phyloP scores from a whole-genome alignment of 2,888 invertebrate species.

The Protodeltote pygarga region DNA sequence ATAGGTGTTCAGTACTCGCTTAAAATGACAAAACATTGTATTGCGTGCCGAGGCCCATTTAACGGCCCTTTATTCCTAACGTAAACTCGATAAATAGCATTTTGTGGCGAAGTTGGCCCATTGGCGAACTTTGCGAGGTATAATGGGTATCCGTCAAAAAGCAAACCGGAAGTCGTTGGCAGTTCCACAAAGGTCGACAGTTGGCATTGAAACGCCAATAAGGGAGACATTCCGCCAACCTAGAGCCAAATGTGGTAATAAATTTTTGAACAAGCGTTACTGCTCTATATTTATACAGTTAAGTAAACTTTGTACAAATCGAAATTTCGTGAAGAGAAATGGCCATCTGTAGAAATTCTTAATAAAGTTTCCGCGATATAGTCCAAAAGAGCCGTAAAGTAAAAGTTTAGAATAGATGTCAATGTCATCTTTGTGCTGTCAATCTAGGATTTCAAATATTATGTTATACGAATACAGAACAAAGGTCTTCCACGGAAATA shows the following conservation, averaged over 20 bases:
- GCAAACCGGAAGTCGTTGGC: slow-evolving; percentile 59
- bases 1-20: slow-evolving; percentile 51
- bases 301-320: slow-evolving; percentile 22
- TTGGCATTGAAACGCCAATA: slow-evolving; percentile 64
- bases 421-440: background rate
- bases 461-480: slow-evolving; percentile 32
- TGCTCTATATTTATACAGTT: slow-evolving; percentile 31
- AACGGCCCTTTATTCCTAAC: slow-evolving; percentile 44
- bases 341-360: slow-evolving; percentile 4
- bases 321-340: slow-evolving; percentile 26
- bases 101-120: slow-evolving; percentile 41
- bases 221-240: slow-evolving; percentile 53
- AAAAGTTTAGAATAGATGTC: slow-evolving; percentile 6
- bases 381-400: slow-evolving; percentile 12
- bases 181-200: slow-evolving; percentile 59
- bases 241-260: slow-evolving; percentile 67
- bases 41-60: slow-evolving; percentile 58
- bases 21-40: slow-evolving; percentile 54
- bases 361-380: background rate
- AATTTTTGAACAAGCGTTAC: slow-evolving; percentile 47
- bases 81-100: slow-evolving; percentile 53
- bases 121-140: slow-evolving; percentile 36
- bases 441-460: slow-evolving; percentile 4
- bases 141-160: slow-evolving; percentile 52
- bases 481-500: slow-evolving; percentile 46